Conservation (phyloP, 2,888 invertebrate genomes). For the Atrina japonica region DNA sequence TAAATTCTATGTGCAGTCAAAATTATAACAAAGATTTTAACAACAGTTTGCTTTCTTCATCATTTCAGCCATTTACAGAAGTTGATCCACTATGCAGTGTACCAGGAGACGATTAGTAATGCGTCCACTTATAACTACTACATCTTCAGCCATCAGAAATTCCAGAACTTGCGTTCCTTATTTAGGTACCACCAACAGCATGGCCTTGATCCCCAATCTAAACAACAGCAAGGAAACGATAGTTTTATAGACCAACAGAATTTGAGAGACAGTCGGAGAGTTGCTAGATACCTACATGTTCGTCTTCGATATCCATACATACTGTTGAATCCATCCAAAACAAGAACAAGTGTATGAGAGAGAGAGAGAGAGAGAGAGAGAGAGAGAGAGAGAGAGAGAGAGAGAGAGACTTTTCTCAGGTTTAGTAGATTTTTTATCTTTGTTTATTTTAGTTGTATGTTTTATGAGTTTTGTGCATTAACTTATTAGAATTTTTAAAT, state of each 20-base stretch:
- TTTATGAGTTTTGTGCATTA: too few relatives aligned
- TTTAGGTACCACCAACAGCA: conserved; percentile 15
- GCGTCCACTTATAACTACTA: conserved; percentile 11
- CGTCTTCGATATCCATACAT: conserved; percentile 10
- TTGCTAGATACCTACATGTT: conserved; percentile 17
- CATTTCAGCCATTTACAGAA: conserved; percentile 35
- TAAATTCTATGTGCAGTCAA: too few relatives aligned
- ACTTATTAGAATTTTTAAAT: too few relatives aligned
- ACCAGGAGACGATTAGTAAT: conserved; percentile 2
- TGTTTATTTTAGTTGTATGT: too few relatives aligned
- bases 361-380: too few relatives aligned
- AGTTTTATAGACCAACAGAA: conserved; percentile 12
- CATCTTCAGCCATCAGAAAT: conserved; percentile 21
- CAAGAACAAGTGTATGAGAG: too few relatives aligned
- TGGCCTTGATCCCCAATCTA: conserved; percentile 17
- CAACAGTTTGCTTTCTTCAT: too few relatives aligned
- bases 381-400: too few relatives aligned
- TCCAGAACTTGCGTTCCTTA: conserved; percentile 9
- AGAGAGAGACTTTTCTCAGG: too few relatives aligned
- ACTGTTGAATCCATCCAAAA: too few relatives aligned
- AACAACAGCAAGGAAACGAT: not conserved
- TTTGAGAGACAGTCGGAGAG: conserved; percentile 12
- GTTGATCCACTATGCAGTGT: conserved; percentile 30
- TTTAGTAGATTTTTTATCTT: too few relatives aligned
- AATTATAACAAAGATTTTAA: too few relatives aligned